Base-by-base conservation (phyloP, 2,797 vertebrate species). In the Anabas testudineus region DNA sequence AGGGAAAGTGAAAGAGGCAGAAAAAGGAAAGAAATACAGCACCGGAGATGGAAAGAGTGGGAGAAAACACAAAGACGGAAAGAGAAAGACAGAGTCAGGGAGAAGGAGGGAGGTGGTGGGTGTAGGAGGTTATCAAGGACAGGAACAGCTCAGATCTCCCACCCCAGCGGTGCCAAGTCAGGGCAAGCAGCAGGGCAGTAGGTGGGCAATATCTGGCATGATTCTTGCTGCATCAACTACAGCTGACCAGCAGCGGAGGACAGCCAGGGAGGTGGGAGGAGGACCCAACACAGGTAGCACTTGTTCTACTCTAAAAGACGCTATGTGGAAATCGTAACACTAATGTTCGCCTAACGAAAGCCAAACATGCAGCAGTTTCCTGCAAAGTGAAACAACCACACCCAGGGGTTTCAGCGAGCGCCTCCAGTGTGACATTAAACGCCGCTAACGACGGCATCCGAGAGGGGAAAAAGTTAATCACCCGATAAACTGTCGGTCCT, bases 131-230 rank as follows among this genome's bases (percentile, higher is more conserved):
- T 83, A 85, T 82, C 68, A 78, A 77, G 85, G 85, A 87, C 86
- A 82, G 87, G 48, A 85, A 68, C 76, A 51, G 71, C 85, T 91
- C 84, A 89, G 82, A 88, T 88, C 86, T 87, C 71, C 80, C 78
- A 87, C 81, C 85, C 81, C 74, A 47, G 65, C 47, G 30, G 55
- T 75, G 75, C 79, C 63, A 79, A 64, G 77, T 67, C 67, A 86
- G 82, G 83, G 70, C 73, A 81, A 74, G 80, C 75, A 85, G 73
- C 21, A 12, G 81, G 81, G 80, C 70, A 78, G 75, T 75, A 73
- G 80, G 81, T 83, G 82, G 84, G 75, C 72, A 82, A 76, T 64
- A 85, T 76, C 86, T 83, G 80, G 67, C 78, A 82, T 73, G 47
- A 73, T 81, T 47, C 59, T 71, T 41, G 32, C 46, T 59, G 55